Base-by-base conservation (phyloP, 2,888 invertebrate species). In the Plemyria rubiginata region DNA sequence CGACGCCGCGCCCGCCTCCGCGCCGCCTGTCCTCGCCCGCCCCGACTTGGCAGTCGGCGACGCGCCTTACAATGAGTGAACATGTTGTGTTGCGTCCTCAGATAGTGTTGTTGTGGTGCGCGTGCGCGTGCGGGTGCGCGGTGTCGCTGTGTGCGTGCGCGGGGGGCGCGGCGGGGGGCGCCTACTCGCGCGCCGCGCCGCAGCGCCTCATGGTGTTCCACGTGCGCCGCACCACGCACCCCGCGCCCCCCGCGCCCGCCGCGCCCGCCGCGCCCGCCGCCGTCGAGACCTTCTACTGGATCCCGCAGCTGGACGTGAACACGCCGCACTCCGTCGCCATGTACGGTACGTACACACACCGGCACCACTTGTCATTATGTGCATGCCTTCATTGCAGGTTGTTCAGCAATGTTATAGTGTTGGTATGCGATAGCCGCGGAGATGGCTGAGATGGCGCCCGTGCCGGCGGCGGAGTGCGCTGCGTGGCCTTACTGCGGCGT, bases 151-250 rank as follows among this genome's bases (percentile, higher is more conserved):
- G 69, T 59, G 67, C 62, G 67, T 52, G 74, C 8, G 6, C 32
- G 75, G 84, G 53, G 80, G 85, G 66, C 58, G 16, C n/a, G 59
- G 51, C 41, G 60, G 73, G 85, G 48, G 82, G 86, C 65, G 73
- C 97, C 0, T 97, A 96, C 88, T 94, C 95, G 69, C 94, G 68
- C 9, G 70, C 54, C 65, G 76, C 81, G 38, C 96, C 96, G 54
- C 96, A 97, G 88, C 93, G 97, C 64, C 94, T 96, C 77, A 95
- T 97, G 94, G 90, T 96, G 78, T 93, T 95, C 86, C 97, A 90
- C 85, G 84, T 86, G 76, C 81, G 85, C 5, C 93, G 96, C 80
- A 94, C 94, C 65, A 93, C 94, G 70, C 85, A 86, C 79, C 56
- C 59, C 72, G 94, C 94, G 22, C 94, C 55, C 56, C 54, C 92